Evolutionary conservation across 2,888 invertebrate species (phyloP), one percentile per base, ranked within the genome.

Genomic region (Sesia bembeciformis): DNA sequence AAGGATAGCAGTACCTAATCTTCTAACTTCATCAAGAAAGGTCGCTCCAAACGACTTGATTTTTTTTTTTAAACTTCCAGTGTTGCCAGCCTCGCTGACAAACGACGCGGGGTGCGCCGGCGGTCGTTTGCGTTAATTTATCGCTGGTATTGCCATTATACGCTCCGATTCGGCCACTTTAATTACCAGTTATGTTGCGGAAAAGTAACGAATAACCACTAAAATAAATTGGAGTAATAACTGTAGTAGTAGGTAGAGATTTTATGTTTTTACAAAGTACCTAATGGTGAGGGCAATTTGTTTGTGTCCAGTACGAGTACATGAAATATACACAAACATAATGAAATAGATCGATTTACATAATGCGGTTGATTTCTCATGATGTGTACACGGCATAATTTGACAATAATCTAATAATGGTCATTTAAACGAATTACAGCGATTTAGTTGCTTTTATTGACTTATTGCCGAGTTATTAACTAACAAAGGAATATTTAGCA

Each of bases 131-230:
- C 43, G 51, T 40, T 53, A 49, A 53, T 46, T 52, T 42, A 52
- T 43, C 38, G 43, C 39, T 42, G 66, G 70, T 74, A 69, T 74
- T 73, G 69, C 76, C 72, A 78, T 78, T 75, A 78, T 77, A 76
- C 72, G 67, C 60, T 62, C 58, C 68, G 76, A 73, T 73, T 70
- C 69, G 71, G 68, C 70, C 67, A 71, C 63, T 76, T 74, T 76
- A 78, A 78, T 79, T 78, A 70, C 72, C 63, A 62, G 58, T 62
- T 62, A 60, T 69, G 73, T 71, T 66, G 67, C 62, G 57, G 58
- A 40, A 52, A 40, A 40, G 40, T 52, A 40, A 40, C 63, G 66
- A 62, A 70, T 69, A 68, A 66, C 62, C 56, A 60, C 60, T 64
- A 60, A 67, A 76, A 74, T 74, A 72, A 68, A 75, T 74, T 74